Evolutionary conservation across 1,140 invertebrate genomes (phyloP), one percentile per base, ranked within the genome.

Genomic region (Anoplophora glabripennis): DNA sequence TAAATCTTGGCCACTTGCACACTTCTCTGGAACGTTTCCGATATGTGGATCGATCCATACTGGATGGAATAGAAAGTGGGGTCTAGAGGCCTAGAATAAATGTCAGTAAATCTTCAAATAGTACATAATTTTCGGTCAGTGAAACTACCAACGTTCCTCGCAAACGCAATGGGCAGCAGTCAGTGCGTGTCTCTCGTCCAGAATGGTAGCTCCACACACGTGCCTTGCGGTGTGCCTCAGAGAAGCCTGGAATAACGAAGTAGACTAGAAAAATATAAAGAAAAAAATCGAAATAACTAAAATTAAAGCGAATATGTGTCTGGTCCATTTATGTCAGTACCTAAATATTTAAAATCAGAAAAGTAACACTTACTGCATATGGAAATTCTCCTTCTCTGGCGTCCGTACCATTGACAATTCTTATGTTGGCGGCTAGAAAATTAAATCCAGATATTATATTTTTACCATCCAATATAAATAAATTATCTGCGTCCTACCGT

Each of bases 151-250:
- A 5, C 48, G 4, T 17, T 59, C 37, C 9, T 49, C 61, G 17
- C 51, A 57, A 28, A 66, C 59, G 56, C 68, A 70, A 41, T 70
- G 68, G 12, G 68, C 66, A 28, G 68, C 68, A 33, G 64, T 68
- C 38, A 70, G 47, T 17, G 68, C 52, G 47, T 41, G 56, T 21
- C 54, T 67, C 46, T 66, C 48, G 49, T 65, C 63, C 34, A 70
- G 46, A 52, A 70, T 70, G 3, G 61, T 60, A 4, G 54, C 68
- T 21, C 66, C 68, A 44, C 68, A 70, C 1, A 45, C 65, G 42
- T 68, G 66, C 8, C 35, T 46, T 8, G 34, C 12, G n/a, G 45
- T 47, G 8, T 17, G n/a, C 17, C 52, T 0, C 33, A 49, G 15
- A 33, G 47, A 49, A 33, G 34, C 47, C 47, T 49, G 28, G 10